Base-by-base conservation (phyloP, 1,140 invertebrate species). In the Papilio xuthus region DNA sequence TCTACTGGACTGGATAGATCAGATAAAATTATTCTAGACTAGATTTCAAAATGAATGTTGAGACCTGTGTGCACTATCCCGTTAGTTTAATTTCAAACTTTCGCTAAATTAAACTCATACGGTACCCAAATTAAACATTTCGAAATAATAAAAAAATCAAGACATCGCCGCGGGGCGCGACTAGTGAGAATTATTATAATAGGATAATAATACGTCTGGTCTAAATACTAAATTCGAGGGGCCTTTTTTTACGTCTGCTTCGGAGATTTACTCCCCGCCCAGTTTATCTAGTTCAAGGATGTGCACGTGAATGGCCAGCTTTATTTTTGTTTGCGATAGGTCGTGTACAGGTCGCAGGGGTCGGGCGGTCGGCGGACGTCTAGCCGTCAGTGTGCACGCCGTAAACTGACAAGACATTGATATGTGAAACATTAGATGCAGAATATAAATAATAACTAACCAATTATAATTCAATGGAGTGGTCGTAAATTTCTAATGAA, bases 241-340 rank as follows among this genome's bases (percentile, higher is more conserved):
- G 78, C 83, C 84, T 92, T 92, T 93, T 92, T 90, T 87, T 78
- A 91, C 85, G 89, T 88, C 88, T 87, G 85, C 84, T 83, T 86
- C 84, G 81, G 78, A 84, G 86, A 89, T 85, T 87, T 83, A 86
- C 90, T 86, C 89, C 90, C 90, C 88, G 88, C 87, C 85, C 86
- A 85, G 85, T 88, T 87, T 86, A 93, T 92, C 90, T 93, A 92
- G 91, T 92, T 92, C 92, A 93, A 93, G 92, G 92, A 85, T 90
- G 78, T 78, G 75, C 71, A 82, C 83, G 83, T 90, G 88, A 93
- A 92, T 90, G 89, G 85, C 84, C 78, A 80, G 86, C 90, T 86
- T 92, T 92, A 92, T 92, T 90, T 89, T 90, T 86, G 86, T 87
- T 86, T 84, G 85, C 81, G 77, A 90, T 89, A 92, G 90, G 90